These are phyloP conservation scores for Cuniculus paca DNA, from an alignment of 2,797 vertebrate species.

Conservation along the genomic window DNA sequence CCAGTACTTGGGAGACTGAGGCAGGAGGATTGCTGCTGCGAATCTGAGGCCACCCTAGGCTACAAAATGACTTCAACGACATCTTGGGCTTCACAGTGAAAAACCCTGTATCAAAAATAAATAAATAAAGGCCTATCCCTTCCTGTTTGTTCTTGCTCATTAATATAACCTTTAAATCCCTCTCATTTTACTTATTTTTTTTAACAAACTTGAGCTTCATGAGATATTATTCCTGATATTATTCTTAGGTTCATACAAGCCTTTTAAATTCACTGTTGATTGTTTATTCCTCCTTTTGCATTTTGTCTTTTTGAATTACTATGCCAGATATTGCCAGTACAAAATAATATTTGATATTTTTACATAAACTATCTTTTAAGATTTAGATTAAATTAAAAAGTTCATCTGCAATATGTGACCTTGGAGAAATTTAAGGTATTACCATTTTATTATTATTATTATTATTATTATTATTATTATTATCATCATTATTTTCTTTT, in stretches of 20 bases:
- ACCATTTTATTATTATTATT: too few species aligned
- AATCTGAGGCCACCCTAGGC: not conserved
- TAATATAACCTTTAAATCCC: slow-evolving; percentile 59
- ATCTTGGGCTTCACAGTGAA: not conserved
- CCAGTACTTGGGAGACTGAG: not conserved
- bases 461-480: too few species aligned
- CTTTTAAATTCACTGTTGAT: slow-evolving; percentile 45
- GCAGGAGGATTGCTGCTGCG: not conserved
- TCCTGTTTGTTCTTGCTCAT: slow-evolving; percentile 59
- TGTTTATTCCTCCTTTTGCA: not conserved
- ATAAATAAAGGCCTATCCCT: not conserved
- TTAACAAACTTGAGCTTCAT: not conserved
- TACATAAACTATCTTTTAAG: slow-evolving; percentile 50
- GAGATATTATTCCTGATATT: slow-evolving; percentile 6
- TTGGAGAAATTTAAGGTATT: not conserved
- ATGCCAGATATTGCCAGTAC: not conserved
- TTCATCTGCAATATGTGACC: not conserved
- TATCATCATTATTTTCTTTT: too few species aligned
- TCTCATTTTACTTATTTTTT: slow-evolving; percentile 25
- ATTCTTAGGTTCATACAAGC: not conserved
- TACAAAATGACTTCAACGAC: not conserved
- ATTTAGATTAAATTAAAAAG: slow-evolving; percentile 34
- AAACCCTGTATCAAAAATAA: not conserved
- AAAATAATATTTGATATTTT: slow-evolving; percentile 60
- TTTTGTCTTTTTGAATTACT: slow-evolving; percentile 50